Evolutionary conservation across 2,888 invertebrate genomes (phyloP).

Genomic region (Chaitophorus viminalis): DNA sequence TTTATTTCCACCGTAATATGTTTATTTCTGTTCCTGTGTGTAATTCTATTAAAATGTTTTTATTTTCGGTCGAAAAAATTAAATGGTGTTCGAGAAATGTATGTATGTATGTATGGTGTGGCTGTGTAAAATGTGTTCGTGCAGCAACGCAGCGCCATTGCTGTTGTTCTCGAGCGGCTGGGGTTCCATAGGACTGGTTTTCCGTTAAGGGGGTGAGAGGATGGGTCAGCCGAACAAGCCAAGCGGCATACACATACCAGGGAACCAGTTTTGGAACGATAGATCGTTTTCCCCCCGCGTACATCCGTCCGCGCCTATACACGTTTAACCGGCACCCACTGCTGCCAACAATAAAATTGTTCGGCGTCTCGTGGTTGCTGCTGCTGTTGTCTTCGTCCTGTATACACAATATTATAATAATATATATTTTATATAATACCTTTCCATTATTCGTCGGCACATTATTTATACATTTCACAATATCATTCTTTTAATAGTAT

Average conservation of each 20-base stretch:
- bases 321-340: slow-evolving; percentile 60
- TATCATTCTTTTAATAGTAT: neutral
- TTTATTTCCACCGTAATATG: neutral
- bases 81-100: neutral
- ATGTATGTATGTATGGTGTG: neutral
- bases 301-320: slow-evolving; percentile 13
- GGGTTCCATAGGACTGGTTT: slow-evolving; percentile 59
- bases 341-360: slow-evolving; percentile 52
- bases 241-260: slow-evolving; percentile 48
- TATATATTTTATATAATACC: slow-evolving; percentile 18
- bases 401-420: neutral
- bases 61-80: slow-evolving; percentile 39
- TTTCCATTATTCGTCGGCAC: neutral
- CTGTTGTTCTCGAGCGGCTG: slow-evolving; percentile 30
- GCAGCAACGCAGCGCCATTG: neutral
- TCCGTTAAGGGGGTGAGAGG: slow-evolving; percentile 62
- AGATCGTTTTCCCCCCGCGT: slow-evolving; percentile 37
- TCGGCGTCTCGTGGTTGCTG: neutral
- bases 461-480: slow-evolving; percentile 18
- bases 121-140: neutral
- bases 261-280: slow-evolving; percentile 59
- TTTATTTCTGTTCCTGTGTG: neutral
- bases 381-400: neutral
- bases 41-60: neutral
- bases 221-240: slow-evolving; percentile 60